These are phyloP conservation scores for Amphipyra berbera DNA, from an alignment of 2,888 invertebrate genomes.

Conservation along the genomic window DNA sequence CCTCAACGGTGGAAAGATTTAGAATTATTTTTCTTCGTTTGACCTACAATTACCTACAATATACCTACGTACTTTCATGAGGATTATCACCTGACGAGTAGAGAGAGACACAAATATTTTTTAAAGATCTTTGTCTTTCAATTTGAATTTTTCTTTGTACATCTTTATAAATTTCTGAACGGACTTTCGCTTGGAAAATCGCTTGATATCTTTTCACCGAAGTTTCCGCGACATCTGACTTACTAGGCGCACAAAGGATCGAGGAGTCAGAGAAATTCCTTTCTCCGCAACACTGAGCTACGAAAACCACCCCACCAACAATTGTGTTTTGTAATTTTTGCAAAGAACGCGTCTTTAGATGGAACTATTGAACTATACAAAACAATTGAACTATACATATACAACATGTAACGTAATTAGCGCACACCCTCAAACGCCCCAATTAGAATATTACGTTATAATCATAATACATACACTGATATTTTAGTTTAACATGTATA, in stretches of 20 bases:
- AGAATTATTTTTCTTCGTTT: not conserved
- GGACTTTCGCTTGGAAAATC: slow-evolving; percentile 55
- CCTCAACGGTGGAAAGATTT: not conserved
- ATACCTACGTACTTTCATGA: no score
- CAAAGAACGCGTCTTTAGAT: no score
- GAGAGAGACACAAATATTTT: not conserved
- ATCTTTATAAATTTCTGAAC: not conserved
- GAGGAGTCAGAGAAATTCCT: slow-evolving; percentile 41
- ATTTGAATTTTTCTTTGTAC: not conserved
- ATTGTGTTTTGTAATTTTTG: not conserved
- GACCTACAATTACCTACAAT: no score
- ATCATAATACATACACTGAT: no score
- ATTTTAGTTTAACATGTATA: no score
- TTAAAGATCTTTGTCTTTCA: no score
- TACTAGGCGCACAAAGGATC: slow-evolving; percentile 69
- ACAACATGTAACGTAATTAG: no score
- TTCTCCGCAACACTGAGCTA: slow-evolving; percentile 16
- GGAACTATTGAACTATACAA: no score
- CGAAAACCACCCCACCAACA: slow-evolving; percentile 13
- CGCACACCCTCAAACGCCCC: no score
- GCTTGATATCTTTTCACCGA: slow-evolving; percentile 70
- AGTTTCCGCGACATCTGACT: slow-evolving; percentile 77
- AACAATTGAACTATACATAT: no score
- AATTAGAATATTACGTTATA: no score
- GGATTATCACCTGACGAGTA: no score